Evolutionary conservation across 2,888 invertebrate genomes (phyloP).

Genomic region (Campaea margaritaria): DNA sequence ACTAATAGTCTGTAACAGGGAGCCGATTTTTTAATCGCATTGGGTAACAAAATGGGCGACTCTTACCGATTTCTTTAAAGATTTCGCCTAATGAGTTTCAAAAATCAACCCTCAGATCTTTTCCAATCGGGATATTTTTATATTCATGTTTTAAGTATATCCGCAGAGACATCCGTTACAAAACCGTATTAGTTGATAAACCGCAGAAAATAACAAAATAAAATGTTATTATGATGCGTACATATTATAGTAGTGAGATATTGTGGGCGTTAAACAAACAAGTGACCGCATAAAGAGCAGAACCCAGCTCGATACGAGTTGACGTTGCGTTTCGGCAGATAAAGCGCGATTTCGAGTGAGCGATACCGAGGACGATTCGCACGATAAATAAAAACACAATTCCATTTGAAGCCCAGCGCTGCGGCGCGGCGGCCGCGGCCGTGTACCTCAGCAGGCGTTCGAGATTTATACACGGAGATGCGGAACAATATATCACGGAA

Average conservation of each 20-base stretch:
- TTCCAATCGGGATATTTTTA: too few species aligned
- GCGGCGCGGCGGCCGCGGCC: conserved; percentile 74
- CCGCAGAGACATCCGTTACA: too few species aligned
- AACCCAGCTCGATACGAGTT: conserved; percentile 61
- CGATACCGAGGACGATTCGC: conserved; percentile 82
- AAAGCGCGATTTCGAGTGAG: conserved; percentile 81
- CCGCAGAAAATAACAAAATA: conserved; percentile 6
- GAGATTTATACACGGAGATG: conserved; percentile 84
- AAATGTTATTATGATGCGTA: not conserved
- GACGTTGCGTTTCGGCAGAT: conserved; percentile 78
- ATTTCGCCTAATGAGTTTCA: too few species aligned
- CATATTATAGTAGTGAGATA: conserved; percentile 38
- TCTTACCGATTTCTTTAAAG: too few species aligned
- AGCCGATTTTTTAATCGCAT: too few species aligned
- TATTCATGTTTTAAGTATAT: too few species aligned
- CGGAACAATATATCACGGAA: conserved; percentile 83
- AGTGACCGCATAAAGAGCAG: conserved; percentile 54
- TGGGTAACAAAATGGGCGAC: too few species aligned
- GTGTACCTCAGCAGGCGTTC: conserved; percentile 85
- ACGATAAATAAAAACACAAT: conserved; percentile 86
- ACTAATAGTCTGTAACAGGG: conserved; percentile 11
- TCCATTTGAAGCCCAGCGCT: conserved; percentile 81
- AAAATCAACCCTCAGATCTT: too few species aligned
- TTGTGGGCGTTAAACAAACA: conserved; percentile 47
- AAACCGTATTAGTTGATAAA: conserved; percentile 9